Evolutionary conservation across 2,797 vertebrate genomes (phyloP).

Genomic region (Mionectes olivaceus): DNA sequence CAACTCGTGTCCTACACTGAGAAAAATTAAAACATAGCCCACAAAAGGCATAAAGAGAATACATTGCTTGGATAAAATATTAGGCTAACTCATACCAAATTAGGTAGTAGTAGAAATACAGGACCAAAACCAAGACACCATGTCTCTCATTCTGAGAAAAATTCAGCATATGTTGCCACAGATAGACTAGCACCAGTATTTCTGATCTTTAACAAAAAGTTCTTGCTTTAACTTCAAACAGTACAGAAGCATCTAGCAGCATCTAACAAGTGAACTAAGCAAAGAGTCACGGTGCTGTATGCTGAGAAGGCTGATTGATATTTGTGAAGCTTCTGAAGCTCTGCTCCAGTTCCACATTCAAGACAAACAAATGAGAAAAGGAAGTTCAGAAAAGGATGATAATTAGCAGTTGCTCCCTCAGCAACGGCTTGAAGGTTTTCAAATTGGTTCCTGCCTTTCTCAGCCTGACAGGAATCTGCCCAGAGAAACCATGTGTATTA

Average conservation of each 20-base stretch:
- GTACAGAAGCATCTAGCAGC: conserved; percentile 30
- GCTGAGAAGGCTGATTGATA: conserved; percentile 36
- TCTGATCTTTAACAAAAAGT: conserved; percentile 51
- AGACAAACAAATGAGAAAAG: conserved; percentile 13
- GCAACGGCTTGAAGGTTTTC: conserved; percentile 21
- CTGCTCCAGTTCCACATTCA: neutral
- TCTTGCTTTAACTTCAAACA: conserved; percentile 24
- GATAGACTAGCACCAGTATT: conserved; percentile 33
- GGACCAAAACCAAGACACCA: conserved; percentile 20
- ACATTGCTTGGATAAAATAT: conserved; percentile 21
- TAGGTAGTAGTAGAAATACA: conserved; percentile 33
- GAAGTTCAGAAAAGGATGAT: neutral
- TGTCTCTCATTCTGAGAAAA: conserved; percentile 29
- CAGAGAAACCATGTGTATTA: neutral
- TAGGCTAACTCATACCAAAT: conserved; percentile 15
- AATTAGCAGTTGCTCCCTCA: conserved; percentile 9
- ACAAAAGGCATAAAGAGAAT: neutral
- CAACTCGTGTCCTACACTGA: neutral
- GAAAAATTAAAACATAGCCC: neutral
- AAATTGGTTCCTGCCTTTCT: neutral
- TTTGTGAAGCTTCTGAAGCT: conserved; percentile 10
- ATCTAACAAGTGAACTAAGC: conserved; percentile 44
- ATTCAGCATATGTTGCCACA: conserved; percentile 8
- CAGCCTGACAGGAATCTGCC: neutral
- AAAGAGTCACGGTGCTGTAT: neutral